Evolutionary conservation across 1,140 invertebrate species (phyloP).

Genomic region (Dendrolimus punctatus): DNA sequence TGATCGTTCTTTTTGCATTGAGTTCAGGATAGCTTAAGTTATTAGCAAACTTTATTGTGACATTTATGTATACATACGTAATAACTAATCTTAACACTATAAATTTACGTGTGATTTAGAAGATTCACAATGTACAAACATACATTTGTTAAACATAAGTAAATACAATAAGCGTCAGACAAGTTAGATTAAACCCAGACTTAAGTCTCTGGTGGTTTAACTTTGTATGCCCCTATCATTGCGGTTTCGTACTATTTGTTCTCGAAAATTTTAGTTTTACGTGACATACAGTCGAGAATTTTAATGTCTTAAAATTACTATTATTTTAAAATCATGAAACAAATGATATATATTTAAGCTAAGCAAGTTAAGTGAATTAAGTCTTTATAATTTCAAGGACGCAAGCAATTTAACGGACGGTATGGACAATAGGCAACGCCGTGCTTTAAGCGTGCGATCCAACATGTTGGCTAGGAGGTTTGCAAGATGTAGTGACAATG

Average conservation of each 20-base stretch:
- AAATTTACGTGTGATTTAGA: not conserved
- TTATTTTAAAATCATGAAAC: no score
- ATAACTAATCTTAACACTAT: not conserved
- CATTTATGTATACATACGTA: not conserved
- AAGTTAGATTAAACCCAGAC: slow-evolving; percentile 14
- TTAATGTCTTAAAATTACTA: no score
- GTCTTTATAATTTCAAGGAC: no score
- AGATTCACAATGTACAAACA: not conserved
- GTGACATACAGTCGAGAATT: no score
- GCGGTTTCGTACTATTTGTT: slow-evolving; percentile 8
- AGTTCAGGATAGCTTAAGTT: not conserved
- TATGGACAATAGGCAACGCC: no score
- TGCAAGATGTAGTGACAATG: no score
- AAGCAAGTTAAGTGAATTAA: no score
- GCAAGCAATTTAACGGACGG: no score
- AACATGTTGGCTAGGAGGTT: no score
- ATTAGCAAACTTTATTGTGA: slow-evolving; percentile 4
- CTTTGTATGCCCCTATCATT: slow-evolving; percentile 10
- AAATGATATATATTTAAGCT: no score
- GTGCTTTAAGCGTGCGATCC: no score
- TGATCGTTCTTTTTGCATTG: not conserved
- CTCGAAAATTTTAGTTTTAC: not conserved
- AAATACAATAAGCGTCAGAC: not conserved
- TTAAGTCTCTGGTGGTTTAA: slow-evolving; percentile 13
- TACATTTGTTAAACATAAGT: slow-evolving; percentile 2